Conservation (phyloP, 2,888 invertebrate genomes). For the Amiota communis region DNA sequence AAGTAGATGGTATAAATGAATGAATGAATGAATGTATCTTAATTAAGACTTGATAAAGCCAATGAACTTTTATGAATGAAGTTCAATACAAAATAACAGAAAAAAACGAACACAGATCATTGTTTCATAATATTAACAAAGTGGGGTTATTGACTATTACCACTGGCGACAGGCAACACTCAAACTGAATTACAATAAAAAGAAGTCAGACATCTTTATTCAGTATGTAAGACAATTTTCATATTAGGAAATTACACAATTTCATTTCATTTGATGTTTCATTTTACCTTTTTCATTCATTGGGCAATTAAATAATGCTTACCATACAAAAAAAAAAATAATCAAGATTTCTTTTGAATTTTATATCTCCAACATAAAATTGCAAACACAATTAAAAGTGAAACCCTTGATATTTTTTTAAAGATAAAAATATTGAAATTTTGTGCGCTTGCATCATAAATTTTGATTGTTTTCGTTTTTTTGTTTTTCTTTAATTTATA, state of each 20-base stretch:
- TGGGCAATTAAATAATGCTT: neutral
- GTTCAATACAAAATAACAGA: neutral
- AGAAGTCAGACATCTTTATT: neutral
- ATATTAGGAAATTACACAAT: constrained; percentile 8
- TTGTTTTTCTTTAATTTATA: no score
- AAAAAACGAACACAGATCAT: neutral
- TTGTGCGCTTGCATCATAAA: neutral
- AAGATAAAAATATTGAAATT: constrained; percentile 12
- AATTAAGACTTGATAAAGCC: constrained; percentile 3
- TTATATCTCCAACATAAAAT: neutral
- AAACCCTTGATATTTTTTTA: neutral
- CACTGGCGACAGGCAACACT: neutral
- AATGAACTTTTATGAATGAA: constrained; percentile 16
- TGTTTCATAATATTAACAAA: constrained; percentile 15
- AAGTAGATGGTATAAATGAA: no score
- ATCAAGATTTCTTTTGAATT: no score
- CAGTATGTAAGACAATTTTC: neutral
- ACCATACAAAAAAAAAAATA: neutral
- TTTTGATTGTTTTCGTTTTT: no score
- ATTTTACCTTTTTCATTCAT: neutral
- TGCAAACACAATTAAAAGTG: constrained; percentile 11
- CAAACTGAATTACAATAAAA: neutral
- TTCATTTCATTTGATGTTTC: neutral
- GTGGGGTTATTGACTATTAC: constrained; percentile 10
- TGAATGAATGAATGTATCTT: neutral